These are phyloP conservation scores for Heteronetta atricapilla DNA, from an alignment of 2,113 vertebrate species.

Conservation along the genomic window DNA sequence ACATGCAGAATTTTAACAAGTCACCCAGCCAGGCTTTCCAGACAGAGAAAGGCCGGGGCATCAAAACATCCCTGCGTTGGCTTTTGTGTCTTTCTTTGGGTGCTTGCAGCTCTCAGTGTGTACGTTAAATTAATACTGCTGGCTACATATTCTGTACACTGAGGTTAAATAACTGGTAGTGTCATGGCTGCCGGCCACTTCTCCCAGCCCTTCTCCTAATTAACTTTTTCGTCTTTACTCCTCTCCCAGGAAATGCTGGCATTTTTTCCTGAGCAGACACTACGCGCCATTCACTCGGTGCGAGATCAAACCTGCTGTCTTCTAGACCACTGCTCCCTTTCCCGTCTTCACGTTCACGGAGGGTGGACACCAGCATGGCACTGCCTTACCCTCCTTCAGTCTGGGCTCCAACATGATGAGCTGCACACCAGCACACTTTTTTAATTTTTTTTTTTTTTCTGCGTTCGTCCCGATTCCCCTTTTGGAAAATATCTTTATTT, in stretches of 20 bases:
- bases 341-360: not conserved
- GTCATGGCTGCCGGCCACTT: not conserved
- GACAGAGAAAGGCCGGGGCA: not conserved
- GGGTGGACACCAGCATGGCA: not conserved
- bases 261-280: not conserved
- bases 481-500: not conserved
- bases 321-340: not conserved
- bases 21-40: not conserved
- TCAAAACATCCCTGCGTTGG: not conserved
- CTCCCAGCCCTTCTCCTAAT: not conserved
- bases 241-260: not conserved
- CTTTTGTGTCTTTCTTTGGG: not conserved
- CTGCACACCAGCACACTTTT: not conserved
- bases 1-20: not conserved
- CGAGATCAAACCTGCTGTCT: not conserved
- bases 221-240: not conserved
- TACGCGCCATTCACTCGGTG: not conserved
- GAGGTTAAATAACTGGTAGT: not conserved
- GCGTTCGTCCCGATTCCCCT: not conserved
- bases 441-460: not conserved
- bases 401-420: fast-evolving
- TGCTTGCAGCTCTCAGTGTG: fast-evolving
- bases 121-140: not conserved
- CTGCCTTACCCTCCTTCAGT: not conserved
- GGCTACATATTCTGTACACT: not conserved